Evolutionary conservation across 2,113 vertebrate genomes (phyloP), one percentile per base, ranked within the genome.

Genomic region (Tachuris rubrigastra): DNA sequence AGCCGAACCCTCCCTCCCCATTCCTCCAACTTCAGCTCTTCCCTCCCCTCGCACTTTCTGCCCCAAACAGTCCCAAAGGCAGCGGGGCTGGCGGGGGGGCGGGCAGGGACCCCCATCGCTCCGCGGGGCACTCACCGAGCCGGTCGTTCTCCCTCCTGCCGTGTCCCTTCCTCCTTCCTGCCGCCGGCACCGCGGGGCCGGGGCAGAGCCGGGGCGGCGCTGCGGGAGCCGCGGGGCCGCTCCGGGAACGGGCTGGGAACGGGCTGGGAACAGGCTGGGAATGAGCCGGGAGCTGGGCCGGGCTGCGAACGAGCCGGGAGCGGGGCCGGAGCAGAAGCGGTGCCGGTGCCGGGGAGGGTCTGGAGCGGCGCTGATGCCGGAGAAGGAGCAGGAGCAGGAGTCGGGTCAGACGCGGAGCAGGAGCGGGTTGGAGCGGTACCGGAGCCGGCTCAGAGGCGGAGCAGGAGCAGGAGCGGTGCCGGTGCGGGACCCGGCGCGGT

Each of bases 151-250:
- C 67, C 59, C 72, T 63, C n/a, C 15, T 47, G 71, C 90, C 59
- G 86, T 3, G 76, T 89, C 59, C 86, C 68, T 89, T 90, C 81
- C 81, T 95, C 89, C 89, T 92, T 89, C 73, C 79, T 90, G 56
- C 80, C 63, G 33, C 60, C 65, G 47, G 74, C 90, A 50, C 93
- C 53, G 82, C 73, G 93, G 84, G 83, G 12, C 78, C 67, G 75
- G 86, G 39, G 56, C 27, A 8, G n/a, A 18, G 79, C 84, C 3
- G 90, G 93, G 93, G 80, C 93, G 67, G 93, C 5, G 89, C 86
- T 75, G 44, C 81, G 72, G 83, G 92, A 30, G 68, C 85, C 47
- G n/a, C 85, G 75, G 87, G 55, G 80, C 80, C 80, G 80, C 63
- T 28, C 44, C 77, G 85, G 49, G 20, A 59, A 37, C 44, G 75